Evolutionary conservation across 1,140 invertebrate genomes (phyloP).

Genomic region (silkworm (Bombyx mori)): ASM3026992v2 NC_085121.1:7174001-7174500

Average conservation of each 20-base stretch:
- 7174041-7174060: conserved; percentile 24
- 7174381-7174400: conserved; percentile 1
- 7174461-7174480: no score
- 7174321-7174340: conserved; percentile 3
- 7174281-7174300: conserved; percentile 16
- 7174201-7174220: conserved; percentile 10
- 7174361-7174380: conserved; percentile 15
- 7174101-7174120: no score
- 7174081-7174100: conserved; percentile 1
- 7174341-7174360: conserved; percentile 11
- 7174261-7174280: conserved; percentile 11
- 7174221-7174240: conserved; percentile 25
- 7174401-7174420: neutral
- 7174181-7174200: no score
- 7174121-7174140: no score
- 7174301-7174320: conserved; percentile 7
- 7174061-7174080: conserved; percentile 19
- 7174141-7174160: no score
- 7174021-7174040: conserved; percentile 26
- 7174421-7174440: no score
- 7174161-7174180: no score
- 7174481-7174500: no score
- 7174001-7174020: conserved; percentile 26
- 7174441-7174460: no score
- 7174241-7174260: conserved; percentile 34